Evolutionary conservation across 2,888 invertebrate species (phyloP).

Genomic region (Cataglyphis cursor): DNA sequence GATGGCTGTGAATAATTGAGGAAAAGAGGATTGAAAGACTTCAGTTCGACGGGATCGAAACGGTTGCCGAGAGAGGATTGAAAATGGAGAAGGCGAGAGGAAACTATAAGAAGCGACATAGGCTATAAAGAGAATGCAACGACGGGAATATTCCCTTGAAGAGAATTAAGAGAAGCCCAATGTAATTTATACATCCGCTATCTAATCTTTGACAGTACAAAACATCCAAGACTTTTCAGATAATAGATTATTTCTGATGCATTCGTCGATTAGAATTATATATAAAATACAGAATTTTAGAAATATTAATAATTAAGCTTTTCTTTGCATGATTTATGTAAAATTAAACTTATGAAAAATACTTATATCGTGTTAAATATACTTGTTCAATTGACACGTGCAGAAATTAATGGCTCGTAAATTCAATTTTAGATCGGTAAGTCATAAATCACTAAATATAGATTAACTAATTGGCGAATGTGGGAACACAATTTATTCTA

Average conservation of each 20-base stretch:
- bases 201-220: background rate
- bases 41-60: constrained; percentile 35
- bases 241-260: constrained; percentile 2
- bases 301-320: background rate
- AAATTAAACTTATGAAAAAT: background rate
- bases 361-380: background rate
- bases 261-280: background rate
- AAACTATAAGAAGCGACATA: constrained; percentile 33
- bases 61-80: constrained; percentile 23
- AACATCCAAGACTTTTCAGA: background rate
- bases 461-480: background rate
- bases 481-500: constrained; percentile 18
- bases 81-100: constrained; percentile 33
- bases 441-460: background rate
- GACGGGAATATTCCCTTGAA: background rate
- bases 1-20: constrained; percentile 57
- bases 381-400: background rate
- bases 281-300: background rate
- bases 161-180: constrained; percentile 2
- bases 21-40: constrained; percentile 54
- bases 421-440: constrained; percentile 4
- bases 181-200: constrained; percentile 34
- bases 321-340: background rate
- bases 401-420: background rate
- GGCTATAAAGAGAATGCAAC: constrained; percentile 35